Evolutionary conservation across 2,797 vertebrate genomes (phyloP).

Genomic region (Sitta carolinensis): DNA sequence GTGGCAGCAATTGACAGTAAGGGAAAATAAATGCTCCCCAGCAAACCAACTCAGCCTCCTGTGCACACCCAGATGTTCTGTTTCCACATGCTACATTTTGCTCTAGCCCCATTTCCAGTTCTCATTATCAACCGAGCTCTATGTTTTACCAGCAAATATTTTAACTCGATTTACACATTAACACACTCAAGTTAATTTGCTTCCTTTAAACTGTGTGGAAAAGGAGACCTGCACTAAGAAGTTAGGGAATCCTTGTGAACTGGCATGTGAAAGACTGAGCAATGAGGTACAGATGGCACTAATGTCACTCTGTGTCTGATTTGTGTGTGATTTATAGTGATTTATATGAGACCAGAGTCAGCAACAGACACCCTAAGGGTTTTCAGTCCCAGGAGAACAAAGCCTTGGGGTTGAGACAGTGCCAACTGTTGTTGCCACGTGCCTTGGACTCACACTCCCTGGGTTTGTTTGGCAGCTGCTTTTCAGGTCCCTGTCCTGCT

Average conservation of each 20-base stretch:
- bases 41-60: not conserved
- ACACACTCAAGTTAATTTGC: not conserved
- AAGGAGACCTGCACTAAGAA: not conserved
- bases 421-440: not conserved
- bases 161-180: not conserved
- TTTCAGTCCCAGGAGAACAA: not conserved
- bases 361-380: not conserved
- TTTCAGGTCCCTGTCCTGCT: not conserved
- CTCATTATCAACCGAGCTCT: not conserved
- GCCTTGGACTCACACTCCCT: not conserved
- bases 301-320: not conserved
- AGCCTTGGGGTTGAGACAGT: accelerated
- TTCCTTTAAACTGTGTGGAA: not conserved
- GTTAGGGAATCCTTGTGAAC: not conserved
- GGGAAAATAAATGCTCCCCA: not conserved
- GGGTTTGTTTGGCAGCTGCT: not conserved
- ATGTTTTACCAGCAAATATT: not conserved
- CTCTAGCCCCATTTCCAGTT: not conserved
- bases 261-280: not conserved
- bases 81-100: not conserved
- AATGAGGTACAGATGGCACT: not conserved
- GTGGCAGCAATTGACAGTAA: not conserved
- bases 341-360: not conserved
- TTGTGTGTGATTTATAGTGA: not conserved
- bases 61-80: not conserved